phyloP scores from a whole-genome alignment of 2,113 vertebrate genomes.

The Stercorarius parasiticus region DNA sequence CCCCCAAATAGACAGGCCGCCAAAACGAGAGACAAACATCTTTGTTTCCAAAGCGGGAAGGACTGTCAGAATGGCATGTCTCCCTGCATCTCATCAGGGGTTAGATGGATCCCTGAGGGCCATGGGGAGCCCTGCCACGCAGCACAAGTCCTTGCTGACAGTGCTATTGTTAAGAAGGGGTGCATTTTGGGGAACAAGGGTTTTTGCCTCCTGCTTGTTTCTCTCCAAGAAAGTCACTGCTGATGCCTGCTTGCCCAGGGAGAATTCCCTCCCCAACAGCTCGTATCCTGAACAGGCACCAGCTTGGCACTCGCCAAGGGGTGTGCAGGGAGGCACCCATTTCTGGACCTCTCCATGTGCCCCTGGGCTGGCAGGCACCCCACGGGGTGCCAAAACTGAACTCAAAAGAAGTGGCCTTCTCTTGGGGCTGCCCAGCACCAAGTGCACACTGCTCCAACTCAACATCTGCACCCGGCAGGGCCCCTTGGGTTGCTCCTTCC shows the following conservation, averaged over 20 bases:
- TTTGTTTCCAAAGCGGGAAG: background rate
- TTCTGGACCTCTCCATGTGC: background rate
- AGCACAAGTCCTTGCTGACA: constrained; percentile 26
- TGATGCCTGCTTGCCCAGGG: background rate
- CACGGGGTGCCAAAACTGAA: background rate
- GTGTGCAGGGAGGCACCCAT: accelerated
- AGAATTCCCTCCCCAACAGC: background rate
- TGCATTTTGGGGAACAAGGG: background rate
- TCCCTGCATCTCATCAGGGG: background rate
- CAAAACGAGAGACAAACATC: background rate
- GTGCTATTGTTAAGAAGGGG: constrained; percentile 39
- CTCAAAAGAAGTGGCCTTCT: background rate
- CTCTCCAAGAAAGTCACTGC: background rate
- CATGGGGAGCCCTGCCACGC: background rate
- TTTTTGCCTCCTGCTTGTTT: background rate
- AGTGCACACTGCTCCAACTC: background rate
- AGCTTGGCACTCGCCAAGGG: background rate
- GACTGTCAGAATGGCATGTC: constrained; percentile 6
- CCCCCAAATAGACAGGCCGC: background rate
- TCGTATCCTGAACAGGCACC: background rate
- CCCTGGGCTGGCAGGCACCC: background rate
- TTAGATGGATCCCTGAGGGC: background rate
- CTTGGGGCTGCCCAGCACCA: background rate
- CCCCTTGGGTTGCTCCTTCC: background rate
- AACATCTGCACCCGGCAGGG: background rate